phyloP scores from a whole-genome alignment of 2,888 invertebrate species.

The Pammene fasciana region DNA sequence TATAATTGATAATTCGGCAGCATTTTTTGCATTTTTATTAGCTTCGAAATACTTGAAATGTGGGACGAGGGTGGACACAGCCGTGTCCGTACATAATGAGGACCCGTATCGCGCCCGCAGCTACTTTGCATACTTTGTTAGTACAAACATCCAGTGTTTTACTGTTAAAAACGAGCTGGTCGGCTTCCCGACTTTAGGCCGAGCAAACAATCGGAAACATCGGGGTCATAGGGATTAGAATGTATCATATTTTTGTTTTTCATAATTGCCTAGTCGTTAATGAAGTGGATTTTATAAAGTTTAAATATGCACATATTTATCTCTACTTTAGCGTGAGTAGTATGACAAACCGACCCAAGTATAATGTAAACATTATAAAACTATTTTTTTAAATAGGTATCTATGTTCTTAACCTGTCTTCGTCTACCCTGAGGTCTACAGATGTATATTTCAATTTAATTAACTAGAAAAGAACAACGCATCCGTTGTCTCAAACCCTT shows the following conservation, averaged over 20 bases:
- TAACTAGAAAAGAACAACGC: slow-evolving; percentile 6
- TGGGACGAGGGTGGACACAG: slow-evolving; percentile 42
- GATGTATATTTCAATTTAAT: background rate
- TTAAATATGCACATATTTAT: no score
- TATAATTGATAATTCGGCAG: slow-evolving; percentile 42
- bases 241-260: no score
- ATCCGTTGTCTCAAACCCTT: slow-evolving; percentile 42
- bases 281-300: no score
- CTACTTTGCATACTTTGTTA: slow-evolving; percentile 42
- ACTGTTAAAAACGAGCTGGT: slow-evolving; percentile 38
- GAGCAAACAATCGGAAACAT: slow-evolving; percentile 25
- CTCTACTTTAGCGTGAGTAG: background rate
- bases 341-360: no score
- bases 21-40: slow-evolving; percentile 42
- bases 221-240: background rate
- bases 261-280: no score
- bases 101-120: slow-evolving; percentile 41
- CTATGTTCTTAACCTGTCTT: no score
- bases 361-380: no score
- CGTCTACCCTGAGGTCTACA: no score
- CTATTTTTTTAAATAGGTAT: no score
- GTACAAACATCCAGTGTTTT: slow-evolving; percentile 40
- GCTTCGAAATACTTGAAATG: slow-evolving; percentile 40
- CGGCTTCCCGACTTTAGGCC: slow-evolving; percentile 33
- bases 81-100: slow-evolving; percentile 41